Evolutionary conservation across 1,140 invertebrate genomes (phyloP).

Genomic region (Microplitis demolitor): DNA sequence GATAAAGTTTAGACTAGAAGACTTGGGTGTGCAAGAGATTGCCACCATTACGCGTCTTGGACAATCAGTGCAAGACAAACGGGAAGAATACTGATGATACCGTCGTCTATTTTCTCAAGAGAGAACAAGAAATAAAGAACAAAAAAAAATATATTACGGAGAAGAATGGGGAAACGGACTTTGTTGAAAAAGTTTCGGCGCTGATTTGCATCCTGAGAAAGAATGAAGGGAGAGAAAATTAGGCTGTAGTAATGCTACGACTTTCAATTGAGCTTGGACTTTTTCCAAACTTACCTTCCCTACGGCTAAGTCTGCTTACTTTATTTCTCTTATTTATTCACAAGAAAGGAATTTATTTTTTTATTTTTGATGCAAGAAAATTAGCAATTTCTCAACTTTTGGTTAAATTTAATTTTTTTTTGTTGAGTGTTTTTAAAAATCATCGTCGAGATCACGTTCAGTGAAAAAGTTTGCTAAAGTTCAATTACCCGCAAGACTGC

Average conservation of each 20-base stretch:
- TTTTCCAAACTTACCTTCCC: conserved; percentile 43
- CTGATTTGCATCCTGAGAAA: conserved; percentile 31
- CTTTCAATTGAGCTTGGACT: conserved; percentile 16
- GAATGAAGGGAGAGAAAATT: conserved; percentile 36
- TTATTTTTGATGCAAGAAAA: no score
- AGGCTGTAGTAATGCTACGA: conserved; percentile 37
- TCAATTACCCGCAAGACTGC: no score
- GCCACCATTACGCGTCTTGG: conserved; percentile 21
- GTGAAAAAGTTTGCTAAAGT: no score
- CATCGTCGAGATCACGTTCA: no score
- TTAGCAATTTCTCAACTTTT: no score
- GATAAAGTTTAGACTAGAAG: neutral
- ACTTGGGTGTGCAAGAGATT: conserved; percentile 2
- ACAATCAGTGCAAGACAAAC: conserved; percentile 26
- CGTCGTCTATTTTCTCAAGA: neutral
- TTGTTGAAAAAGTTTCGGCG: conserved; percentile 2
- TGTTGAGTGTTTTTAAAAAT: no score
- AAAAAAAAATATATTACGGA: neutral
- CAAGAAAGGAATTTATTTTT: no score
- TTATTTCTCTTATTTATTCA: neutral
- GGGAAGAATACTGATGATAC: conserved; percentile 23
- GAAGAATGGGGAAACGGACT: neutral
- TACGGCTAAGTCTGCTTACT: conserved; percentile 33
- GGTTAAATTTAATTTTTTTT: no score
- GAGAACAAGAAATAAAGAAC: neutral